Base-by-base conservation (phyloP, 1,140 invertebrate genomes). In the Chlorops oryzae region DNA sequence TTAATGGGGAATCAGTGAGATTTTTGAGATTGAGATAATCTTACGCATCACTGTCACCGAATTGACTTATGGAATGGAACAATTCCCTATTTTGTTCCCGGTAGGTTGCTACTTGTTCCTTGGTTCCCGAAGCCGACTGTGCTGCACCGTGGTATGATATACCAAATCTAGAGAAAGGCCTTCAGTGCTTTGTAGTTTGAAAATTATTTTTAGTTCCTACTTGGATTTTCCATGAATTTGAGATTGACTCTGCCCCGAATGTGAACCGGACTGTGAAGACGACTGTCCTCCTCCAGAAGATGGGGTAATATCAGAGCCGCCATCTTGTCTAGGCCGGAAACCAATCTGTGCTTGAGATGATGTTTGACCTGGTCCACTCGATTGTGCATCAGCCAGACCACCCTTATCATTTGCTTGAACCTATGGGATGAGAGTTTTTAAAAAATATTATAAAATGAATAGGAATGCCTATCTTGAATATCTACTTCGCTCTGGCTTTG, bases 321-420 rank as follows among this genome's bases (percentile, higher is more conserved):
- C 77, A 59, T 80, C 72, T 67, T 82, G 75, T 65, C 80, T 78
- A 0, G 88, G 87, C 41, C 83, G 82, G 60, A 90, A 90, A 4
- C 87, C 87, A 35, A 90, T 88, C 74, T 90, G 87, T 13, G 88
- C 87, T 74, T 90, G 88, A 25, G 86, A 89, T 2, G 86, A 88
- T 0, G 88, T 90, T 57, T 82, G 85, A 3, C 88, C 88, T 15
- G 85, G 84, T 2, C 87, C 88, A 55, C 83, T 85, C 2, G 87
- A 85, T 75, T 90, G 87, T 1, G 87, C 86, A 72, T 90, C 86
- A 5, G 87, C 86, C 73, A 88, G 79, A 4, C 88, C 88, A 21
- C 88, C 87, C 70, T 84, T 86, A 9, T 80, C 77, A 50, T 85
- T 84, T 5, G 85, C 86, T 76, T 86, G 82, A 5, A 88, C 83